Evolutionary conservation across 1,140 invertebrate species (phyloP).

Genomic region (Cydia fagiglandana): DNA sequence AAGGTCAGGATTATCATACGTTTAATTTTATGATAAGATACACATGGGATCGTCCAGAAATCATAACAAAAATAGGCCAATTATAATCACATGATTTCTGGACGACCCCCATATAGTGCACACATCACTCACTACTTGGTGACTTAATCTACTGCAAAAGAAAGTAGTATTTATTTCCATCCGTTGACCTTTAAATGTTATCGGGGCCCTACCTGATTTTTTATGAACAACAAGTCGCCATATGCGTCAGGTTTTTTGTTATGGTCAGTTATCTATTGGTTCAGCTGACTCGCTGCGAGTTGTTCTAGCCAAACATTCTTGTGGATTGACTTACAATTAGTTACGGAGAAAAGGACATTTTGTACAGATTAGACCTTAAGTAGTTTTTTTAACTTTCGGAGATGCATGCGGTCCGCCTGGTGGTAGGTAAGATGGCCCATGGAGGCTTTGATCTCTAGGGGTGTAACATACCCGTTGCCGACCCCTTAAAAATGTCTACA

Average conservation of each 20-base stretch:
- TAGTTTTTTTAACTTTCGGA: background rate
- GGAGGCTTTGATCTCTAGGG: too few species aligned
- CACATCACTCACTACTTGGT: background rate
- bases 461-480: too few species aligned
- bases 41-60: too few species aligned
- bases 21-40: background rate
- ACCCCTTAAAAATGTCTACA: too few species aligned
- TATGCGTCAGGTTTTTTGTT: background rate
- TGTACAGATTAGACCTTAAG: background rate
- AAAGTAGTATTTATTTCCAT: background rate
- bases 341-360: background rate
- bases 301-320: background rate
- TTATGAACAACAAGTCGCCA: constrained; percentile 11
- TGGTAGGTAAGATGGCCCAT: too few species aligned
- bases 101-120: too few species aligned
- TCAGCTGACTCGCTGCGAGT: background rate
- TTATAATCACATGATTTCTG: too few species aligned
- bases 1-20: too few species aligned
- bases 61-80: too few species aligned
- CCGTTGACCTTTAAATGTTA: constrained; percentile 6
- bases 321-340: constrained; percentile 15
- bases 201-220: constrained; percentile 10
- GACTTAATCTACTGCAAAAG: background rate
- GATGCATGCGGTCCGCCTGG: background rate
- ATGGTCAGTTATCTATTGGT: constrained; percentile 10